phyloP scores from a whole-genome alignment of 2,113 vertebrate genomes.

The Sorex araneus region DNA sequence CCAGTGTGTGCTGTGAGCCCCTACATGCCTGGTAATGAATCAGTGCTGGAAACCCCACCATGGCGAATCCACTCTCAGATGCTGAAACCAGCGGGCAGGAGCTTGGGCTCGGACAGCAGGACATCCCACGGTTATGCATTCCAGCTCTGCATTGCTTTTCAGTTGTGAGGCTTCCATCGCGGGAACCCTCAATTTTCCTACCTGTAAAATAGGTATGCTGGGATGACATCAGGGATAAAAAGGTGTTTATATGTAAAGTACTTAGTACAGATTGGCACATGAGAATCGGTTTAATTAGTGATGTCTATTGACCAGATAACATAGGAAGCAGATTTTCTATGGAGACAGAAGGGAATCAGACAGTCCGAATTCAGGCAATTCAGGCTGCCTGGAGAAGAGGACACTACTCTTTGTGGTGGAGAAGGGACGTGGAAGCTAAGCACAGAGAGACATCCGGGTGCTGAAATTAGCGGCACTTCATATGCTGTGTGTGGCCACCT shows the following conservation, averaged over 20 bases:
- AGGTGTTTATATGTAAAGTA: not conserved
- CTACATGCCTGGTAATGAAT: not conserved
- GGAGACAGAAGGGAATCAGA: not conserved
- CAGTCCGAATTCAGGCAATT: not conserved
- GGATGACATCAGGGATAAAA: not conserved
- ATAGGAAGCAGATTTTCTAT: not conserved
- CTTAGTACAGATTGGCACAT: not conserved
- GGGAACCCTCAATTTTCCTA: not conserved
- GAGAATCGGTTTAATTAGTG: not conserved
- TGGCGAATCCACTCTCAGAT: not conserved
- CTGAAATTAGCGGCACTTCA: not conserved
- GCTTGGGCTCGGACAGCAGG: too few relatives aligned
- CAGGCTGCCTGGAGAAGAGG: not conserved
- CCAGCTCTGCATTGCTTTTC: not conserved
- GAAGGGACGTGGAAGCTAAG: not conserved
- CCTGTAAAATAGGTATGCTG: not conserved
- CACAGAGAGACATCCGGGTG: not conserved
- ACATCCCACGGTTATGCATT: not conserved
- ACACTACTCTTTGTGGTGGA: not conserved
- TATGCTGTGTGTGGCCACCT: accelerated
- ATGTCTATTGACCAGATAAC: not conserved
- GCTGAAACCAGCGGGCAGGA: not conserved
- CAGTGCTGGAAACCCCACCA: not conserved
- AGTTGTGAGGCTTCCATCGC: not conserved
- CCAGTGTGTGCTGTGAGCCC: not conserved